Evolutionary conservation across 2,888 invertebrate genomes (phyloP), one percentile per base, ranked within the genome.

Genomic region (Polydesmus complanatus): DNA sequence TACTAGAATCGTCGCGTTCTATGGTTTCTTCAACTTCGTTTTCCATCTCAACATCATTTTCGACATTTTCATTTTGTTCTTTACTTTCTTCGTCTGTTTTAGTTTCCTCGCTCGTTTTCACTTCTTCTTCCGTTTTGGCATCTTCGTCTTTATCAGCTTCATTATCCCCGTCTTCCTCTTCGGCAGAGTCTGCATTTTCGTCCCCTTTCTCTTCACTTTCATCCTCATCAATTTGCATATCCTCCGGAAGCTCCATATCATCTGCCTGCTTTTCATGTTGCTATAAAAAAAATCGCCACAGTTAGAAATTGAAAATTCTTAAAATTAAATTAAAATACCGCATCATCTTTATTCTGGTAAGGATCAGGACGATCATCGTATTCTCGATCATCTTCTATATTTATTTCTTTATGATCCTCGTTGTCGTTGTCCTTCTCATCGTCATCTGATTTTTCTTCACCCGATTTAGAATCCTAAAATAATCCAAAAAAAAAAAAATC

Each of bases 211-310:
- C 64, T 27, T 66, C 67, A 22, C 65, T 56, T n/a, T 78, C 83
- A 66, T 76, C 83, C 27, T 83, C 86, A 69, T 92, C 90, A 21
- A 90, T 74, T 66, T 90, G 82, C 67, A 91, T 77, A 73, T 93
- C 86, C 51, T 94, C 91, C 0, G 92, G 91, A 63, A 94, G 74
- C 69, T 94, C 91, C 73, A 93, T 82, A 56, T 86, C 82, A 73
- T 93, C 90, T 0, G 90, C 85, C 70, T 92, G 89, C 0, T 68
- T 66, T 61, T 70, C 62, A 52, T 65, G 22, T 49, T 54, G 21
- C 25, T 27, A n/a, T 27, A 3, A 19, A 48, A 3, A 47, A 27
- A 56, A 37, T 54, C 53, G 26, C 51, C 47, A 62, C 23, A 47
- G 66, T n/a, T 52, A 22, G 3, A 52, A 52, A 11, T 19, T 11